Evolutionary conservation across 2,888 invertebrate species (phyloP), one percentile per base, ranked within the genome.

Genomic region (Muschampia plurimacula): DNA sequence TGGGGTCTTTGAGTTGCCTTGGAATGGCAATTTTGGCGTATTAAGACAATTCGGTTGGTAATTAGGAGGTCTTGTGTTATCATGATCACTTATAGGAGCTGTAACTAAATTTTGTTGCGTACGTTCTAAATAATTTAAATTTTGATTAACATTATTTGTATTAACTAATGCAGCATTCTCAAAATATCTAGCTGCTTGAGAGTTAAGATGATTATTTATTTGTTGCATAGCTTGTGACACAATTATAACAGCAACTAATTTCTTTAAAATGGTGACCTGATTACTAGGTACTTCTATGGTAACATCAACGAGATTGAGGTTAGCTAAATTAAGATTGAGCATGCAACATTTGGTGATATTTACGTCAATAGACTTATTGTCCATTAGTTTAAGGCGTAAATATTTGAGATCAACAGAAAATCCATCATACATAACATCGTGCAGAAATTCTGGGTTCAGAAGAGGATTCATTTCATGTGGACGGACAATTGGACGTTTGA

Each of bases 341-440:
- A 44, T n/a, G 8, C 63, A 63, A 63, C 41, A 63, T 28, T 63
- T 41, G 10, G 44, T 6, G 5, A 44, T 44, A 22, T 63, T 63
- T 2, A 8, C 10, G 12, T 63, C 28, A 22, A 44, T 10, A 4
- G 3, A 5, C 10, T 12, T 15, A 63, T 15, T n/a, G 6, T 63
- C 12, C 44, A 63, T 15, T 12, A 63, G 41, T 63, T 63, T 63
- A 8, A 63, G 63, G n/a, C 63, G 63, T 22, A 63, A 32, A 44
- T 44, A 44, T 44, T 41, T 41, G 10, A 63, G 28, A 44, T 44
- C 15, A 15, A 41, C 9, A 44, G 13, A 41, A 9, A 12, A n/a
- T 4, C 2, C 13, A 12, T 63, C 63, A 10, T 15, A 2, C 6
- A 22, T 63, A 12, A 63, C 28, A 7, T 44, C 10, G 22, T 63